Evolutionary conservation across 2,888 invertebrate species (phyloP).

Genomic region (Slavum lentiscoides): DNA sequence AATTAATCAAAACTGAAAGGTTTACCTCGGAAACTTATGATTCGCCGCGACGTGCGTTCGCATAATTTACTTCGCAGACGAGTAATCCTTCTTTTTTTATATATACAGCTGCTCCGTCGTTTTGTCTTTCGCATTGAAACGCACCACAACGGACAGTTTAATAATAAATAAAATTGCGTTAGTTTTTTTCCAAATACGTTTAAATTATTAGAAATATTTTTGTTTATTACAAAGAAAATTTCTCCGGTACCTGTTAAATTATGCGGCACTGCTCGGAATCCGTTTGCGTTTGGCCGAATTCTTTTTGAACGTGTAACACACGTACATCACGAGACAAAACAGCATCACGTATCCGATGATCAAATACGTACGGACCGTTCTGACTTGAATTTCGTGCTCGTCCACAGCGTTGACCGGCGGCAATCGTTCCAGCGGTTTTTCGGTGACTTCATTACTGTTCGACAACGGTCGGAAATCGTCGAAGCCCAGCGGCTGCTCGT

Average conservation of each 20-base stretch:
- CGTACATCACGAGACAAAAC: not conserved
- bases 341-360: conserved; percentile 13
- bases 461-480: conserved; percentile 4
- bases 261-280: not conserved
- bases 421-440: not conserved
- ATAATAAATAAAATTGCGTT: too few species aligned
- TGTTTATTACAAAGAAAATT: too few species aligned
- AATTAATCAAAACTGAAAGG: conserved; percentile 21
- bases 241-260: not conserved
- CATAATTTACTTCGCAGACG: not conserved
- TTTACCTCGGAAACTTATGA: not conserved
- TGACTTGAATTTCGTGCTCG: not conserved
- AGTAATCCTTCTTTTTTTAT: too few species aligned
- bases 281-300: not conserved
- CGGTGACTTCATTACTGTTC: not conserved
- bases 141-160: too few species aligned
- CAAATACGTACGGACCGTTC: not conserved
- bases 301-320: not conserved
- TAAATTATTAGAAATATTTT: too few species aligned
- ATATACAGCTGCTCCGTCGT: too few species aligned
- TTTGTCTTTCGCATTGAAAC: too few species aligned
- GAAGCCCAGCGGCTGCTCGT: not conserved
- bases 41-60: not conserved
- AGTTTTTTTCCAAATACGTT: too few species aligned
- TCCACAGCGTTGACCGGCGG: not conserved